Base-by-base conservation (phyloP, 1,140 invertebrate species). In the Neoseiulus cucumeris region DNA sequence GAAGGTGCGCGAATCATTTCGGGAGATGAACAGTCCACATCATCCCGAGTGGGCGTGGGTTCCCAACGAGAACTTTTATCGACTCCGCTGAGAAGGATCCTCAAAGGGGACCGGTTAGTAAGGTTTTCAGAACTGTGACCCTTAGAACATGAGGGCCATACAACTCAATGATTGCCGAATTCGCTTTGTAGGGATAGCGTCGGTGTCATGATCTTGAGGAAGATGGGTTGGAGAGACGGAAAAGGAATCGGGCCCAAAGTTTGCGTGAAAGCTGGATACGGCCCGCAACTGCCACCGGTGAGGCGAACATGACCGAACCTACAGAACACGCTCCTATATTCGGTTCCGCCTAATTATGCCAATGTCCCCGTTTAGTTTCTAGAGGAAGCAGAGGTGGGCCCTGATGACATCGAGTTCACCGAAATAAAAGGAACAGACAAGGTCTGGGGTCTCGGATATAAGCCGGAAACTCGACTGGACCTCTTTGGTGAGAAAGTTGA, bases 221-320 rank as follows among this genome's bases (percentile, higher is more conserved):
- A 89, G 86, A 33, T 80, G 74, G 79, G 76, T 17, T 93, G 93
- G 87, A 84, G 84, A 72, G 85, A 85, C 33, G 91, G 91, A 0
- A 87, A 93, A 76, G 91, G 91, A 2, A 79, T 93, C n/a, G 91
- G 91, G 1, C 85, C 86, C 69, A 76, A 82, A 64, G 70, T 84
- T 55, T 83, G 80, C 7, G 79, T 66, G 67, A 72, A 66, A 66
- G 41, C 17, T 25, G 33, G 14, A 25, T 25, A 20, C 22, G 51
- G 41, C 51, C 29, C 42, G 14, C 51, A 59, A 25, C 33, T 59
- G 51, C 51, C 22, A 29, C 14, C 25, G 51, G 51, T 59, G 25
- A 33, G n/a, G n/a, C n/a, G n/a, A n/a, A n/a, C n/a, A n/a, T n/a
- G n/a, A n/a, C n/a, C n/a, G n/a, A n/a, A n/a, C n/a, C n/a, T n/a